These are phyloP conservation scores for Xiphophorus birchmanni DNA, from an alignment of 2,797 vertebrate species.

Conservation along the genomic window DNA sequence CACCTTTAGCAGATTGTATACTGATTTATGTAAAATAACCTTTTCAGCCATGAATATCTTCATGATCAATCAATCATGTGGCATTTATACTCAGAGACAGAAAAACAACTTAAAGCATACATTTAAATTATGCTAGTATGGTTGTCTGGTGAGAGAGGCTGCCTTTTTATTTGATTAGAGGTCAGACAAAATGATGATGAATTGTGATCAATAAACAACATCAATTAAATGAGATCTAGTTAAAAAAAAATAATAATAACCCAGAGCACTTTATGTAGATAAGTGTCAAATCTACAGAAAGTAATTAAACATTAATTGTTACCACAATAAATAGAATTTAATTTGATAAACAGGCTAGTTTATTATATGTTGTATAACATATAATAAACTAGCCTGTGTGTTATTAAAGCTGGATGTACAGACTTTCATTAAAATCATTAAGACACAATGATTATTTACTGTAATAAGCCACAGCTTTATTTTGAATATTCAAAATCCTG, in stretches of 20 bases:
- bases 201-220: neutral
- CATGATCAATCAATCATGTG: neutral
- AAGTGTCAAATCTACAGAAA: neutral
- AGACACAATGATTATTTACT: neutral
- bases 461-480: neutral
- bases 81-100: neutral
- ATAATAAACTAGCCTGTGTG: neutral
- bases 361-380: too few species aligned
- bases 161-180: constrained; percentile 11
- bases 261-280: neutral
- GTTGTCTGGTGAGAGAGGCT: neutral
- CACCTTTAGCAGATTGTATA: neutral
- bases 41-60: neutral
- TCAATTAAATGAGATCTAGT: neutral
- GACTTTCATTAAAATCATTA: neutral
- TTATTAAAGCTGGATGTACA: neutral
- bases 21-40: constrained; percentile 20
- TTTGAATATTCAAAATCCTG: neutral
- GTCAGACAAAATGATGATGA: constrained; percentile 11
- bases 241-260: neutral
- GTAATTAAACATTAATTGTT: neutral
- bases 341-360: neutral
- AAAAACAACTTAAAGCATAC: neutral
- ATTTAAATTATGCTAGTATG: neutral
- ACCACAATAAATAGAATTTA: neutral